These are phyloP conservation scores for Nematolebias whitei DNA, from an alignment of 2,113 vertebrate genomes.

Conservation along the genomic window DNA sequence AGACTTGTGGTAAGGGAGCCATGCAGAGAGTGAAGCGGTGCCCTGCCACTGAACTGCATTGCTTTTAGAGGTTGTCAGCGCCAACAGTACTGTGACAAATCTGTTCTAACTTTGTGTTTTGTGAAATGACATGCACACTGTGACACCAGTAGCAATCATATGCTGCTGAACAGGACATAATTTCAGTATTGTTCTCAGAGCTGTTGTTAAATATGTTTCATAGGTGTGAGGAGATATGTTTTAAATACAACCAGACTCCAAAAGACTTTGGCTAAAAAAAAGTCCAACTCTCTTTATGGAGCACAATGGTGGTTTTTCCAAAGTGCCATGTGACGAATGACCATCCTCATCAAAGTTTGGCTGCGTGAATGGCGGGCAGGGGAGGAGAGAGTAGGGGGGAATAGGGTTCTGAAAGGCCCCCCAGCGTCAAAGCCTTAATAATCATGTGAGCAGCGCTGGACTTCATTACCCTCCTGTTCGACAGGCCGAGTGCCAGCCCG, in stretches of 20 bases:
- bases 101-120: slow-evolving; percentile 61
- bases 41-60: slow-evolving; percentile 34
- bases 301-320: slow-evolving; percentile 58
- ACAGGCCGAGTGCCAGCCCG: slow-evolving; percentile 81
- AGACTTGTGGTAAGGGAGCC: slow-evolving; percentile 64
- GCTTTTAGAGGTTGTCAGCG: slow-evolving; percentile 68
- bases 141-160: slow-evolving; percentile 32
- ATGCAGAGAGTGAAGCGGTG: slow-evolving; percentile 33
- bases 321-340: slow-evolving; percentile 68
- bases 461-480: slow-evolving; percentile 83
- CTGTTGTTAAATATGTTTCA: slow-evolving; percentile 34
- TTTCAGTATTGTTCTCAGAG: slow-evolving; percentile 31
- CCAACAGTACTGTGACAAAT: slow-evolving; percentile 59
- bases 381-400: slow-evolving; percentile 58
- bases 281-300: slow-evolving; percentile 62
- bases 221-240: slow-evolving; percentile 36
- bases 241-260: slow-evolving; percentile 37
- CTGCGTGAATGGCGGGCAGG: slow-evolving; percentile 69
- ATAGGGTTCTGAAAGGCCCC: slow-evolving; percentile 76
- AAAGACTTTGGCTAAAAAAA: slow-evolving; percentile 38
- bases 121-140: slow-evolving; percentile 36
- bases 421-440: slow-evolving; percentile 82
- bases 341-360: slow-evolving; percentile 74
- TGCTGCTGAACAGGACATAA: slow-evolving; percentile 19
- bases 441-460: slow-evolving; percentile 82